Base-by-base conservation (phyloP, 1,140 invertebrate species). In the Cotesia glomerata region DNA sequence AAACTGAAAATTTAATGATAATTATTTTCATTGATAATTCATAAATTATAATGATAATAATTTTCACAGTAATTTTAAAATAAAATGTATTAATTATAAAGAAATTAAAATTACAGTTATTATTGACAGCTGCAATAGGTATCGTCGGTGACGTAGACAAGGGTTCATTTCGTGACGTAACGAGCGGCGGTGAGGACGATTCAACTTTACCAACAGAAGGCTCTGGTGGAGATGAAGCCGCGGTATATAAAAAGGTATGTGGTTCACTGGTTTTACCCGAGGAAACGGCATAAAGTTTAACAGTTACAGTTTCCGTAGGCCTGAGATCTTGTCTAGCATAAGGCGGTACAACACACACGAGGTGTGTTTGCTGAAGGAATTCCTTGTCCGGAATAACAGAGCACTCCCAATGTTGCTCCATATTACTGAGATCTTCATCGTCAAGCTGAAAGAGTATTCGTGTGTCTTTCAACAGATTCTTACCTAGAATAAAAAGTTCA, bases 391-490 rank as follows among this genome's bases (percentile, higher is more conserved):
- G 94, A 39, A 90, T 81, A 3, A 95, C 93, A 36, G 91, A 89
- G 77, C 93, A 91, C 80, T 95, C 92, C 95, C 95, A 96, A 2
- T 89, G 81, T 0, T 90, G 84, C 8, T 89, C 86, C 34, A 76
- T 76, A 65, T 16, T 67, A 62, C 80, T 86, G 76, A 83, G 45
- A 72, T 88, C 88, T 56, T 86, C 82, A 79, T 82, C 84, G 81
- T 89, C 88, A 80, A 95, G 87, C 85, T 94, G 92, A 84, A 98
- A 98, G 52, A 96, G 89, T 7, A 98, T 93, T 66, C 92, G 91
- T 1, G 96, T 97, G 85, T 98, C 96, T 87, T 98, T 98, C 11
- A 97, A 89, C 83, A 99, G 98, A 86, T 99, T 98, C 86, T 98
- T 98, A 8, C 97, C 97, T 65, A 99, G 91, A 59, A 98, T 93